phyloP scores from a whole-genome alignment of 2,797 vertebrate species.

The Australoheros facetus region DNA sequence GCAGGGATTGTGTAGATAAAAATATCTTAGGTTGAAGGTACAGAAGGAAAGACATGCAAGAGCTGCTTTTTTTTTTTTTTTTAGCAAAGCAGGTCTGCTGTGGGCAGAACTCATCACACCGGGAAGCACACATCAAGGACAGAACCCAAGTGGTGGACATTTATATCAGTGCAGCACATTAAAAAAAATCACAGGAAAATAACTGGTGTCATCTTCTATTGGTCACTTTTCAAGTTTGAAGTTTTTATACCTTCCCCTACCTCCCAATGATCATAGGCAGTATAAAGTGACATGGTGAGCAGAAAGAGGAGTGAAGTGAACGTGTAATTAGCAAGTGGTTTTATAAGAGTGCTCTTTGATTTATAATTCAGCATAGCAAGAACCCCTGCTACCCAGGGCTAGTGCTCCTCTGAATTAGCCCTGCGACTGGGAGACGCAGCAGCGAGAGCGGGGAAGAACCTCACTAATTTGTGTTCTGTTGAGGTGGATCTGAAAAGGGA shows the following conservation, averaged over 20 bases:
- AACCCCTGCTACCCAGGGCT: slow-evolving; percentile 70
- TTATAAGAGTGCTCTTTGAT: slow-evolving; percentile 82
- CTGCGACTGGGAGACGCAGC: slow-evolving; percentile 64
- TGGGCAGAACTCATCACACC: slow-evolving; percentile 16
- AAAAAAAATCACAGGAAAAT: slow-evolving; percentile 66
- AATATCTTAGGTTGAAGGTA: slow-evolving; percentile 70
- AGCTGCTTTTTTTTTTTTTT: slow-evolving; percentile 9
- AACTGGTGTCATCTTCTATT: slow-evolving; percentile 63
- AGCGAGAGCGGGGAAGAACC: slow-evolving; percentile 24
- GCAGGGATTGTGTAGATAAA: slow-evolving; percentile 70
- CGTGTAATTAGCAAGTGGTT: slow-evolving; percentile 78
- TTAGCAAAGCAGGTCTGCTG: slow-evolving; percentile 36
- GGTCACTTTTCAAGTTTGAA: slow-evolving; percentile 44
- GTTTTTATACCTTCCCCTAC: slow-evolving; percentile 56
- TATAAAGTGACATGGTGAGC: slow-evolving; percentile 70
- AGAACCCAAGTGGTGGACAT: slow-evolving; percentile 47
- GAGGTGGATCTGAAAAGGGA: slow-evolving; percentile 65
- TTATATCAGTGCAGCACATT: slow-evolving; percentile 53
- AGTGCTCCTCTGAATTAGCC: slow-evolving; percentile 74
- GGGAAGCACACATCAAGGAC: slow-evolving; percentile 64
- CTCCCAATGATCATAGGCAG: slow-evolving; percentile 59
- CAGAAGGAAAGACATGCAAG: slow-evolving; percentile 32
- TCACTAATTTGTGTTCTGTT: slow-evolving; percentile 65
- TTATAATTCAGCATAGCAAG: slow-evolving; percentile 81
- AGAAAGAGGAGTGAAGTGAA: slow-evolving; percentile 55